Base-by-base conservation (phyloP, 2,113 vertebrate genomes). In the Cinclus cinclus region DNA sequence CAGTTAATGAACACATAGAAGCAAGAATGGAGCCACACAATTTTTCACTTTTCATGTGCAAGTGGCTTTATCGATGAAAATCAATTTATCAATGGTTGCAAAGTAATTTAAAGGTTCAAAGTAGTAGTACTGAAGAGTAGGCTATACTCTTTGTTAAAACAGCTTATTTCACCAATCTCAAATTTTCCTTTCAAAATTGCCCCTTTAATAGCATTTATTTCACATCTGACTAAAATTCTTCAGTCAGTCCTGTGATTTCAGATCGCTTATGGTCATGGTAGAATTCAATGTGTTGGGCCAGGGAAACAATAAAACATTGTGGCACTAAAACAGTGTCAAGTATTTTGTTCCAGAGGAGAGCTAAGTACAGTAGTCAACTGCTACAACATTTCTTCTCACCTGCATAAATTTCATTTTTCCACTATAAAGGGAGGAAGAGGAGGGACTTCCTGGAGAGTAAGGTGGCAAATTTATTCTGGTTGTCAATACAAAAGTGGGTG, bases 21-120 rank as follows among this genome's bases (percentile, higher is more conserved):
- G 35, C 13, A 70, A 35, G 64, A 80, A 52, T 23, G 13, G 52
- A 67, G 15, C 12, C 27, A 62, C 12, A 11, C 0, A 0, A 5
- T 56, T 75, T 74, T 23, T 59, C 24, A 20, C 52, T 81, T 35
- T 15, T 52, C 27, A 52, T 64, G 28, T 56, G n/a, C 39, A 62
- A 62, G 7, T 44, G 11, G 17, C 31, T 62, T 62, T 52, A 21
- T 71, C 67, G 44, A 62, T 62, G 47, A 50, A 71, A 83, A 71
- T 37, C 31, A 44, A 53, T 62, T 74, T 59, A 46, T 55, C 42
- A 74, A 35, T 46, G 10, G 28, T 44, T 84, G 25, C 33, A 65
- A 93, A 87, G 33, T 49, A 7, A 53, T 88, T 83, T 86, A 83
- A 86, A 87, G 12, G 23, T 42, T 84, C 56, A 50, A 83, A 92